phyloP scores from a whole-genome alignment of 2,113 vertebrate species.

The Hymenochirus boettgeri region DNA sequence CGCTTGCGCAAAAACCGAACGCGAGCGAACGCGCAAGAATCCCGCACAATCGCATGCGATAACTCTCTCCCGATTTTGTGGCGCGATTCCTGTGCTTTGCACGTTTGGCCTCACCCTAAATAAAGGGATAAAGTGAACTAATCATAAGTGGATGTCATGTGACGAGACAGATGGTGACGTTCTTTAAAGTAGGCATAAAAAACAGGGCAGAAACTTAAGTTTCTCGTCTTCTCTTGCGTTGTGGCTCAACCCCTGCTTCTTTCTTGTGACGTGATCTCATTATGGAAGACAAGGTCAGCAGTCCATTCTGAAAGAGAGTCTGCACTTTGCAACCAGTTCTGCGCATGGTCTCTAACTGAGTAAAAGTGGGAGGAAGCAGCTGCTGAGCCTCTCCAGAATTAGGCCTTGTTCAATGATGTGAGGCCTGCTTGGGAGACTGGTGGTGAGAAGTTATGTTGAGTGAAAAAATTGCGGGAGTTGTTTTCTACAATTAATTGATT shows the following conservation, averaged over 20 bases:
- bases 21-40: too few species aligned
- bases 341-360: conserved; percentile 77
- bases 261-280: conserved; percentile 94
- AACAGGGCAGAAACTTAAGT: conserved; percentile 83
- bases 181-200: conserved; percentile 88
- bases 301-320: conserved; percentile 89
- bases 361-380: conserved; percentile 77
- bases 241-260: conserved; percentile 64
- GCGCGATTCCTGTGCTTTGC: too few species aligned
- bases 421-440: conserved; percentile 61
- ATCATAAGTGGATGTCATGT: conserved; percentile 93
- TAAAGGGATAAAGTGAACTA: too few species aligned
- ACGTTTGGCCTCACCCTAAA: too few species aligned
- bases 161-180: conserved; percentile 87
- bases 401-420: conserved; percentile 67
- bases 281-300: conserved; percentile 89
- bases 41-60: too few species aligned
- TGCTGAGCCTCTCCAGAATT: conserved; percentile 52
- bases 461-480: conserved; percentile 55
- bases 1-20: too few species aligned
- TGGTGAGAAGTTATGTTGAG: conserved; percentile 66
- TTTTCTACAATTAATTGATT: conserved; percentile 49
- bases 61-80: too few species aligned
- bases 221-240: conserved; percentile 71
- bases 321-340: conserved; percentile 97